These are phyloP conservation scores for Zosterops hypoxanthus DNA, from an alignment of 2,113 vertebrate genomes.

Conservation along the genomic window DNA sequence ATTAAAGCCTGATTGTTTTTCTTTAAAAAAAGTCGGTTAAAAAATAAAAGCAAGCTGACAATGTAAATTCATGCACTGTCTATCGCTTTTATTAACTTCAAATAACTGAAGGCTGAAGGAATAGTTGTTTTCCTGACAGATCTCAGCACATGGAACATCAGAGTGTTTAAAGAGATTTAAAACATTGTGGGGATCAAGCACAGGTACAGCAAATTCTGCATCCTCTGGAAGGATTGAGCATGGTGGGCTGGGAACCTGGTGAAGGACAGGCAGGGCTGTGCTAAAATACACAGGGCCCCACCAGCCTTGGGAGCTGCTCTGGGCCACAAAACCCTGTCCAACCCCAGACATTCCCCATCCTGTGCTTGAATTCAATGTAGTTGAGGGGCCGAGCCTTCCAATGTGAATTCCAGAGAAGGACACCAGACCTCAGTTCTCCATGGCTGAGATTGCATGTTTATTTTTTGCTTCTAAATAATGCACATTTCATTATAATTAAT, in stretches of 20 bases:
- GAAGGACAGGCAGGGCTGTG: neutral
- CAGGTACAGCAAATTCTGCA: neutral
- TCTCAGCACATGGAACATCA: neutral
- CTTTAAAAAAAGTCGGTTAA: neutral
- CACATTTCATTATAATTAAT: slow-evolving; percentile 23
- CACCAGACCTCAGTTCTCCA: neutral
- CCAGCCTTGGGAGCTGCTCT: neutral
- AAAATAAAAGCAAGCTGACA: slow-evolving; percentile 35
- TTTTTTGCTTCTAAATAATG: neutral
- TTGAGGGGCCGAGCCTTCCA: neutral
- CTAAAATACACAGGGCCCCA: neutral
- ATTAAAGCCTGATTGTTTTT: slow-evolving; percentile 48
- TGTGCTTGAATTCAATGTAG: neutral
- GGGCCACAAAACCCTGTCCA: neutral
- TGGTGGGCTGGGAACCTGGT: neutral
- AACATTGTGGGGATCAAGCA: neutral
- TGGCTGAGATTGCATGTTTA: neutral
- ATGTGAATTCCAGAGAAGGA: neutral
- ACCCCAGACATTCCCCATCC: neutral
- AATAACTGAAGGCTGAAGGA: neutral
- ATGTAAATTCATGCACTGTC: neutral
- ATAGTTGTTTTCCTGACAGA: neutral
- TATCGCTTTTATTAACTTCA: neutral
- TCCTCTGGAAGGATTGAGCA: neutral
- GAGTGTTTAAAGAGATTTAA: neutral